These are phyloP conservation scores for Sander vitreus DNA, from an alignment of 2,113 vertebrate species.

Conservation along the genomic window DNA sequence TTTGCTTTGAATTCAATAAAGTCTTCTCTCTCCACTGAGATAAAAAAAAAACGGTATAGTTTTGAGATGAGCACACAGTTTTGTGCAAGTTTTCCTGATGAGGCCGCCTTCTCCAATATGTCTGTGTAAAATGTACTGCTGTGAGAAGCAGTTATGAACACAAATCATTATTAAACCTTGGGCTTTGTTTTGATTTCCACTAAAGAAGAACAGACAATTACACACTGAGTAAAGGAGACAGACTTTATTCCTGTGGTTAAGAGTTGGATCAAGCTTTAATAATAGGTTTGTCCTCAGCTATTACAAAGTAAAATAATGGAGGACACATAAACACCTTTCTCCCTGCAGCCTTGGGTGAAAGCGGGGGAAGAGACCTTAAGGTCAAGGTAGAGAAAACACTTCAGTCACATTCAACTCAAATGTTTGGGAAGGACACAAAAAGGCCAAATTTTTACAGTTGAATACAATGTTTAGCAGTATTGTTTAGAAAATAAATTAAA, in stretches of 20 bases:
- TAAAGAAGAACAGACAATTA: slow-evolving; percentile 44
- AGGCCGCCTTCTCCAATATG: slow-evolving; percentile 51
- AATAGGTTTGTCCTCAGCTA: slow-evolving; percentile 20
- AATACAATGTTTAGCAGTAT: background rate
- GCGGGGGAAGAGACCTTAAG: background rate
- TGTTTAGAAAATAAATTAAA: slow-evolving; percentile 10
- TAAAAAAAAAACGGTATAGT: slow-evolving; percentile 63
- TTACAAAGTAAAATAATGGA: background rate
- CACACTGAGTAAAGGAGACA: slow-evolving; percentile 19
- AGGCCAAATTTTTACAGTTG: background rate
- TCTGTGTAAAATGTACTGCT: slow-evolving; percentile 49
- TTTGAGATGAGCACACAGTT: slow-evolving; percentile 63
- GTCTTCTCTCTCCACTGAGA: slow-evolving; percentile 53
- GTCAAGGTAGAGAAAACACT: slow-evolving; percentile 13
- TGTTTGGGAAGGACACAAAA: slow-evolving; percentile 20
- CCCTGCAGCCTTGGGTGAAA: slow-evolving; percentile 23
- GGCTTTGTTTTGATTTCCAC: slow-evolving; percentile 54
- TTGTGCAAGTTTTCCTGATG: slow-evolving; percentile 57
- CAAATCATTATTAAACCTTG: slow-evolving; percentile 55
- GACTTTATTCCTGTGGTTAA: slow-evolving; percentile 7
- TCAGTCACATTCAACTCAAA: background rate
- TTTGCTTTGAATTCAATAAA: slow-evolving; percentile 79
- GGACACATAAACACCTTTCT: slow-evolving; percentile 21
- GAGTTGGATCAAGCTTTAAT: slow-evolving; percentile 8
- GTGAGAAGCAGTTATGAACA: slow-evolving; percentile 44